Conservation (phyloP, 2,113 vertebrate species). For the Vombatus ursinus region DNA sequence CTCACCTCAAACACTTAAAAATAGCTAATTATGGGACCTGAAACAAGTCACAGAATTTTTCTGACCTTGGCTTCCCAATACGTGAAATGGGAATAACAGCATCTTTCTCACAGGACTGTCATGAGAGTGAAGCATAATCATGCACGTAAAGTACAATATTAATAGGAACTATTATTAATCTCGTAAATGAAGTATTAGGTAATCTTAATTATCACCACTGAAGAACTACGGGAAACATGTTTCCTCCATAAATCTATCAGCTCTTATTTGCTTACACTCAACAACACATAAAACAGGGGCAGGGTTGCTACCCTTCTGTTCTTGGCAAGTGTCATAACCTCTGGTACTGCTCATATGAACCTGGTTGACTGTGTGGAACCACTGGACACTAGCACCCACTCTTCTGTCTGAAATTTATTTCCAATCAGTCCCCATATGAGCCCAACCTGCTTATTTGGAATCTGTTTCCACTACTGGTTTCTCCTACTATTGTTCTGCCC, state of each 20-base stretch:
- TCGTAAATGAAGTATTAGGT: neutral
- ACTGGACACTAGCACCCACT: neutral
- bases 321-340: neutral
- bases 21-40: neutral
- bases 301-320: neutral
- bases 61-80: neutral
- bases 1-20: neutral
- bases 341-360: neutral
- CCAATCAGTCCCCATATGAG: neutral
- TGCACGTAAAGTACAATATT: neutral
- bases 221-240: neutral
- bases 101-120: neutral
- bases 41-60: neutral
- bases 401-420: neutral
- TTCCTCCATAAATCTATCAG: neutral
- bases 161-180: neutral
- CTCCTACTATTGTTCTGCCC: neutral
- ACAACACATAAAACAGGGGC: neutral
- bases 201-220: neutral
- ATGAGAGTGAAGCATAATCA: neutral
- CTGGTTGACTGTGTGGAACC: neutral
- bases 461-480: neutral
- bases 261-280: neutral
- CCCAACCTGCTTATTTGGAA: neutral
- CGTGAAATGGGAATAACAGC: neutral